Conservation (phyloP, 2,797 vertebrate species). For the Mus spretus region DNA sequence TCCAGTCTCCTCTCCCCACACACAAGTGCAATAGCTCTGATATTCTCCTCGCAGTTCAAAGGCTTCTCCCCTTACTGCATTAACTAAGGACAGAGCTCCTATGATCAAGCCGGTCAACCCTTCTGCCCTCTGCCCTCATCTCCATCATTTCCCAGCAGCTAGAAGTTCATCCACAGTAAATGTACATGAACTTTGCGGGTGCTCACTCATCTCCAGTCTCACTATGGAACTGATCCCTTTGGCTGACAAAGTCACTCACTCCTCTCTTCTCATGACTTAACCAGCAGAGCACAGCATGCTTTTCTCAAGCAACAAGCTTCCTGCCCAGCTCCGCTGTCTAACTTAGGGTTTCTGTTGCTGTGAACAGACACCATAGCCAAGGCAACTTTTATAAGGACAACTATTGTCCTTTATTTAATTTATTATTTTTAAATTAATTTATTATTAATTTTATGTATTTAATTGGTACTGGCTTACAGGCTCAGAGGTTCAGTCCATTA, state of each 20-base stretch:
- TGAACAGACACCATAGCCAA: not conserved
- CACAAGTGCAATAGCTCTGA: no score
- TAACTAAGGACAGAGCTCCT: not conserved
- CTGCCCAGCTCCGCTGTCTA: not conserved
- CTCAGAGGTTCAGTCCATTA: not conserved
- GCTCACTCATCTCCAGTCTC: not conserved
- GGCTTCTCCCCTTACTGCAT: not conserved
- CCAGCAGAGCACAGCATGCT: not conserved
- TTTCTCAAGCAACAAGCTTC: not conserved
- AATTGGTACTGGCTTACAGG: not conserved
- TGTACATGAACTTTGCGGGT: not conserved
- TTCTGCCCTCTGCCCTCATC: not conserved
- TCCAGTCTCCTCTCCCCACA: not conserved
- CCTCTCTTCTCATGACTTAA: not conserved
- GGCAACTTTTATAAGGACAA: not conserved
- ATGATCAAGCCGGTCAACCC: not conserved
- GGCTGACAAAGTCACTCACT: not conserved
- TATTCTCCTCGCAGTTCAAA: not conserved
- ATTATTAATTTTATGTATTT: not conserved
- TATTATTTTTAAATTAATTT: no score
- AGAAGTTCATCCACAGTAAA: not conserved
- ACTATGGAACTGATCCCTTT: accelerated
- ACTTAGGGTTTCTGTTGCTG: not conserved
- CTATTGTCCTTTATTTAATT: no score
- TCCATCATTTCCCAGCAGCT: no score